These are phyloP conservation scores for Ptiloglossa arizonensis DNA, from an alignment of 1,140 invertebrate species.

Conservation along the genomic window DNA sequence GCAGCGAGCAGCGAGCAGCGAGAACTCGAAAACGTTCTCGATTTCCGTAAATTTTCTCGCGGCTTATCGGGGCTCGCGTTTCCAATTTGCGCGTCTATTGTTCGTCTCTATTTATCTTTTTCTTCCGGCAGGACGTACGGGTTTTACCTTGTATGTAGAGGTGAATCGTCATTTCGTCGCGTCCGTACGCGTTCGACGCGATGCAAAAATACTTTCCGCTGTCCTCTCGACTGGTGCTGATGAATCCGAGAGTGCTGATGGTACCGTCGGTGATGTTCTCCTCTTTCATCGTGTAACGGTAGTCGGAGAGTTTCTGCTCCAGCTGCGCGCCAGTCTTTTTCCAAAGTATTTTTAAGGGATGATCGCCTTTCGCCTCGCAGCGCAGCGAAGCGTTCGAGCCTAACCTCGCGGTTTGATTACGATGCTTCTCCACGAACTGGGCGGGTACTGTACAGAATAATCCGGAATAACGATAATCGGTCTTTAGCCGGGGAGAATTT, in stretches of 20 bases:
- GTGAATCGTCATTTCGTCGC: constrained; percentile 95
- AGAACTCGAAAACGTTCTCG: constrained; percentile 43
- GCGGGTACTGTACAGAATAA: constrained; percentile 86
- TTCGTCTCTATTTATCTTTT: too few relatives aligned
- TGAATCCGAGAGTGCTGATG: constrained; percentile 91
- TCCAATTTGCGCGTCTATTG: constrained; percentile 11
- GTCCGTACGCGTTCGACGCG: constrained; percentile 93
- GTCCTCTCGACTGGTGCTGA: constrained; percentile 92
- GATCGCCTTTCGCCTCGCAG: constrained; percentile 94
- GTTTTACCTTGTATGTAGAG: constrained; percentile 92
- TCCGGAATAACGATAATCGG: not conserved
- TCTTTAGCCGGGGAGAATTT: not conserved
- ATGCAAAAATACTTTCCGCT: constrained; percentile 94
- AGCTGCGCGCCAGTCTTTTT: constrained; percentile 79
- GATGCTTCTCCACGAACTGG: constrained; percentile 87
- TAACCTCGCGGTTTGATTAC: constrained; percentile 84
- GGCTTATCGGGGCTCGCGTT: not conserved
- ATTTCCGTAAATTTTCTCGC: not conserved
- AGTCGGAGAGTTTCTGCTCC: constrained; percentile 76
- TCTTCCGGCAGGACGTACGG: too few relatives aligned
- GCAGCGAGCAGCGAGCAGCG: constrained; percentile 42
- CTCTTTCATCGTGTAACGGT: constrained; percentile 79
- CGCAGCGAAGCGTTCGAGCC: constrained; percentile 89
- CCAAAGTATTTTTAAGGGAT: constrained; percentile 94
- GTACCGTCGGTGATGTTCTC: constrained; percentile 84